Percentiles rank a stretch among this genome's conserved stretches.
phyloP scores from a whole-genome alignment of 2,888 invertebrate species.

The Eurytoma adleriae region DNA sequence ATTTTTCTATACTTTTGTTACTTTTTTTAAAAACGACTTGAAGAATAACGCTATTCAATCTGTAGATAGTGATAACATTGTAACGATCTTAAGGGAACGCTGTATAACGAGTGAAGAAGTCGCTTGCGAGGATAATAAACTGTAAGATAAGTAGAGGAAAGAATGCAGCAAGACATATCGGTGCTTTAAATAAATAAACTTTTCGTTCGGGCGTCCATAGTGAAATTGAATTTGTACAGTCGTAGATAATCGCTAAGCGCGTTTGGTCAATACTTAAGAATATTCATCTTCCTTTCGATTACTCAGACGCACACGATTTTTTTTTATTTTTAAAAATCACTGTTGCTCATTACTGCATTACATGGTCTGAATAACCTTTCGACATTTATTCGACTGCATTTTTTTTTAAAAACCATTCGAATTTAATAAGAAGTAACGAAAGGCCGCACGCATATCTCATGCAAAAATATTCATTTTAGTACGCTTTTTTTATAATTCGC shows the following conservation, averaged over 20 bases:
- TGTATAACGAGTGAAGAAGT: slow-evolving; percentile 32
- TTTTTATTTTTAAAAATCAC: slow-evolving; percentile 5
- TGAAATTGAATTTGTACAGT: slow-evolving; percentile 45
- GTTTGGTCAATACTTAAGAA: slow-evolving; percentile 19
- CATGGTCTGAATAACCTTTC: too few species aligned
- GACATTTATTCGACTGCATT: not conserved
- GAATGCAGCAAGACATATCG: slow-evolving; percentile 55
- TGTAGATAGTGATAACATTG: slow-evolving; percentile 47
- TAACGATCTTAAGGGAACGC: slow-evolving; percentile 18
- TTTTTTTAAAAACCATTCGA: too few species aligned
- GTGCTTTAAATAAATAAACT: slow-evolving; percentile 49
- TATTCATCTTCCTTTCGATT: too few species aligned
- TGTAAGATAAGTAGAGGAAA: slow-evolving; percentile 35
- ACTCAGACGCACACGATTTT: slow-evolving; percentile 2
- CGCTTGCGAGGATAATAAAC: slow-evolving; percentile 14
- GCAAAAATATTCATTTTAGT: slow-evolving; percentile 1
- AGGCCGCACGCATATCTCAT: not conserved
- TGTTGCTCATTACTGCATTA: not conserved
- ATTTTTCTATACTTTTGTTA: slow-evolving; percentile 58
- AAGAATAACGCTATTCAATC: slow-evolving; percentile 42
- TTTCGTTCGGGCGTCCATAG: slow-evolving; percentile 28
- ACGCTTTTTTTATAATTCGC: not conserved
- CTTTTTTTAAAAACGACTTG: slow-evolving; percentile 50
- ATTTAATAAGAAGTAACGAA: not conserved
- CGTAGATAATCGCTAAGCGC: slow-evolving; percentile 12